These are phyloP conservation scores for Rhagologus leucostigma DNA, from an alignment of 2,113 vertebrate genomes.

Conservation along the genomic window DNA sequence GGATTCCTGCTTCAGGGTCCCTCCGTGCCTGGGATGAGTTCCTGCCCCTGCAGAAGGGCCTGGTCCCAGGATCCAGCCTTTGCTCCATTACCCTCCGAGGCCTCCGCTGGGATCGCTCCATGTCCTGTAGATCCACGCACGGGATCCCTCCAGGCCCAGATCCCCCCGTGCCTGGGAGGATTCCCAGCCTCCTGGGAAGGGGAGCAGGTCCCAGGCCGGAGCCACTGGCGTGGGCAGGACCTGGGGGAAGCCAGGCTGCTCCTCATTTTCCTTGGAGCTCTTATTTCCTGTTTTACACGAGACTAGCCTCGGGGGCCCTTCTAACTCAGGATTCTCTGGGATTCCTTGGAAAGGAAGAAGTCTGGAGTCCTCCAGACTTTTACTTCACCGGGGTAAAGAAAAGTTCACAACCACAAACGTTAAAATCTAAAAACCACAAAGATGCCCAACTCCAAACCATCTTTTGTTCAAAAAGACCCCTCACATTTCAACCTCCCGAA, in stretches of 20 bases:
- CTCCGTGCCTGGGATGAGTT: background rate
- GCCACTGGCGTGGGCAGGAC: background rate
- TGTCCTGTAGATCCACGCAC: background rate
- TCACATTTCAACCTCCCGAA: background rate
- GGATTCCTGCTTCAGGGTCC: too few species aligned
- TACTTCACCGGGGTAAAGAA: background rate
- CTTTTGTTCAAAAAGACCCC: background rate
- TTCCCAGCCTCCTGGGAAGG: background rate
- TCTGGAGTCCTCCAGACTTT: background rate
- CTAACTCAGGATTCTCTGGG: background rate
- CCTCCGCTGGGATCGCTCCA: background rate
- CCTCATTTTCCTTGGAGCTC: background rate
- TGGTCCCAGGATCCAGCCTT: background rate
- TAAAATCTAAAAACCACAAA: background rate
- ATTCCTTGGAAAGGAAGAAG: background rate
- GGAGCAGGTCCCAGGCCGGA: background rate
- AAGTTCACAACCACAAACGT: background rate
- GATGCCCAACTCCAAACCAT: accelerated
- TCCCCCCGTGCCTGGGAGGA: background rate
- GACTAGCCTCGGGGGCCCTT: background rate
- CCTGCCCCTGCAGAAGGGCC: background rate
- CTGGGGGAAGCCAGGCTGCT: background rate
- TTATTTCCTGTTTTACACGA: background rate
- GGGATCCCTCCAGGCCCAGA: background rate
- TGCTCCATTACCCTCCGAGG: background rate